These are phyloP conservation scores for Trichomalopsis sarcophagae DNA, from an alignment of 1,140 invertebrate genomes.

Conservation along the genomic window DNA sequence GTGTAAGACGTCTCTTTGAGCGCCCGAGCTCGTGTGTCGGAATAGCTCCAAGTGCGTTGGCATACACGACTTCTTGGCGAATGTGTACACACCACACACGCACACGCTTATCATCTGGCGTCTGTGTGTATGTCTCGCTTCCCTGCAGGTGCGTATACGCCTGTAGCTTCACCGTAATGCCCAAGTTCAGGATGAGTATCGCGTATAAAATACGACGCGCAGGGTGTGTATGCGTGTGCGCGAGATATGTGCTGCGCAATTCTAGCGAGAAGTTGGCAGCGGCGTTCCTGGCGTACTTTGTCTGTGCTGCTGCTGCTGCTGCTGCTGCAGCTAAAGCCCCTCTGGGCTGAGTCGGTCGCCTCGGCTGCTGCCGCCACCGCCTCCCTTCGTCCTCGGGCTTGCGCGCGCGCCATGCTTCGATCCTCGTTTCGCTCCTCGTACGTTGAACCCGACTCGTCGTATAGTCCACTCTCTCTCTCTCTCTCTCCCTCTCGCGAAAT, in stretches of 20 bases:
- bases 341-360: neutral
- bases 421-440: conserved; percentile 31
- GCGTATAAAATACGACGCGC: neutral
- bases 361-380: conserved; percentile 38
- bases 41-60: neutral
- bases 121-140: neutral
- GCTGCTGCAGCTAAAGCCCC: neutral
- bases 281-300: neutral
- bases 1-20: neutral
- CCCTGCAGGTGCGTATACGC: neutral
- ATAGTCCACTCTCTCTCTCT: conserved; percentile 10
- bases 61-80: neutral
- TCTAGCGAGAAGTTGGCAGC: neutral
- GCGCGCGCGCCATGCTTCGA: conserved; percentile 32
- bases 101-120: too few species aligned
- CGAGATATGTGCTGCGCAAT: neutral
- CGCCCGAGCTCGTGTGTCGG: too few species aligned
- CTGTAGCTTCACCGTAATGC: neutral
- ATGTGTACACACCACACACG: too few species aligned
- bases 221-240: too few species aligned
- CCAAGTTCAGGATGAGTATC: neutral
- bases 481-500: conserved; percentile 12
- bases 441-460: conserved; percentile 7
- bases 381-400: conserved; percentile 40
- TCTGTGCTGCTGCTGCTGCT: too few species aligned